Percentiles rank a stretch among this genome's conserved stretches.
phyloP scores from a whole-genome alignment of 1,140 invertebrate species.

The Drosophila albomicans region DNA sequence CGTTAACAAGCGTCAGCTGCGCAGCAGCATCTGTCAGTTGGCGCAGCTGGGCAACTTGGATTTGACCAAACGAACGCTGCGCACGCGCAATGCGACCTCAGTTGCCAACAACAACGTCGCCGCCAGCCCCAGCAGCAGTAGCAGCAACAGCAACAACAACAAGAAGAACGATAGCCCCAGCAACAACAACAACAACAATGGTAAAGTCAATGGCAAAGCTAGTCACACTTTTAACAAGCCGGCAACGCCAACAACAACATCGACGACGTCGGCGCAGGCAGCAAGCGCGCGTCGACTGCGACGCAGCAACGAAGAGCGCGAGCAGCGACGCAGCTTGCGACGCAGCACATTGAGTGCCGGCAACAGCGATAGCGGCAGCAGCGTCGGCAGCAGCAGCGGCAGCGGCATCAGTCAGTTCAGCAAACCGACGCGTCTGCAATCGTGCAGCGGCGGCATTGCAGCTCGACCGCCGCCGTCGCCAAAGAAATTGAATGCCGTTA shows the following conservation, averaged over 20 bases:
- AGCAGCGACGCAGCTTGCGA: conserved; percentile 60
- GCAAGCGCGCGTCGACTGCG: conserved; percentile 49
- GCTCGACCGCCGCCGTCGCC: conserved; percentile 72
- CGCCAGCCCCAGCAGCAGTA: conserved; percentile 6
- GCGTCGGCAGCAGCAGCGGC: not conserved
- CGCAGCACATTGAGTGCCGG: conserved; percentile 45
- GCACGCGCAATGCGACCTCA: conserved; percentile 65
- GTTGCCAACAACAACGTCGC: conserved; percentile 9
- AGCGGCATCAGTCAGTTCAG: conserved; percentile 27
- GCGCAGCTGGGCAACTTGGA: conserved; percentile 43
- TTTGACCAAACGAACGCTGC: conserved; percentile 70
- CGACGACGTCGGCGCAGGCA: conserved; percentile 1
- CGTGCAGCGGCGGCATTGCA: conserved; percentile 59
- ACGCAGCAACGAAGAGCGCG: conserved; percentile 53
- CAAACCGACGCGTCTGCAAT: conserved; percentile 62
- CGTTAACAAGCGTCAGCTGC: conserved; percentile 65
- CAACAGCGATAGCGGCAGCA: conserved; percentile 6
- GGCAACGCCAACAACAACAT: conserved; percentile 14
- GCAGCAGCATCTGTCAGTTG: conserved; percentile 64
- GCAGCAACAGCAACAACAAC: not conserved
- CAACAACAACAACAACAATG: conserved; percentile 5
- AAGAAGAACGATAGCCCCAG: conserved; percentile 1
- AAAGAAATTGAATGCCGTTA: conserved; percentile 61
- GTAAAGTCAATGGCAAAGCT: conserved; percentile 10
- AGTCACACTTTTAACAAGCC: conserved; percentile 41